phyloP scores from a whole-genome alignment of 2,888 invertebrate species.

The Acleris sparsana region DNA sequence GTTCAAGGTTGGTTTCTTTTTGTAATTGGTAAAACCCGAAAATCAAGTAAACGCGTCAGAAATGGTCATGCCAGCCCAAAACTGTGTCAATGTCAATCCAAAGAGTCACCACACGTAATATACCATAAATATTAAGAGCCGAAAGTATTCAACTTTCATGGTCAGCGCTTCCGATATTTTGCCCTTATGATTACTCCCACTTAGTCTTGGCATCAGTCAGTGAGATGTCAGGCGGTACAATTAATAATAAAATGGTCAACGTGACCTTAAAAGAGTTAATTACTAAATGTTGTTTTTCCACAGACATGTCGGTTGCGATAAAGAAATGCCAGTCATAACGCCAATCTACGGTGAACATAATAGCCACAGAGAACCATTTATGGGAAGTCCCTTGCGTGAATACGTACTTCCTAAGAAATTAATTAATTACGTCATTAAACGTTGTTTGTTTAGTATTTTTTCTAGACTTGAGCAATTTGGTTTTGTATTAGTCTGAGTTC shows the following conservation, averaged over 20 bases:
- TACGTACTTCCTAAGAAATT: not conserved
- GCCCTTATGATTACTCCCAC: too few relatives aligned
- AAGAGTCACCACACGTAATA: not conserved
- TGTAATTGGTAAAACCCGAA: not conserved
- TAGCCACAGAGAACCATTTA: not conserved
- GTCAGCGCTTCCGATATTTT: not conserved
- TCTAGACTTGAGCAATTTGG: too few relatives aligned
- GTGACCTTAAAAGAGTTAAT: too few relatives aligned
- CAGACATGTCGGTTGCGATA: not conserved
- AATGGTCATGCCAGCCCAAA: not conserved
- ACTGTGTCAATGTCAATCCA: slow-evolving; percentile 1
- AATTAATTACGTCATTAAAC: slow-evolving; percentile 1
- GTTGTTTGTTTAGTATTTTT: too few relatives aligned
- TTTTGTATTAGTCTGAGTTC: too few relatives aligned
- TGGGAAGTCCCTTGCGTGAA: not conserved
- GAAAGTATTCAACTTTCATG: not conserved
- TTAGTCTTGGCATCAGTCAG: too few relatives aligned
- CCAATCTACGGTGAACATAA: not conserved
- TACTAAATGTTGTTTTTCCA: not conserved
- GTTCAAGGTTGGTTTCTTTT: not conserved
- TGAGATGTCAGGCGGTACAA: too few relatives aligned
- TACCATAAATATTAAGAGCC: too few relatives aligned
- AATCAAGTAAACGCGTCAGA: not conserved
- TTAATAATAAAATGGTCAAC: too few relatives aligned
- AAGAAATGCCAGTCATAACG: slow-evolving; percentile 3